Percentiles rank a stretch among this genome's conserved stretches.
These are phyloP conservation scores for Phoxinus phoxinus DNA, from an alignment of 2,113 vertebrate species.

Conservation along the genomic window DNA sequence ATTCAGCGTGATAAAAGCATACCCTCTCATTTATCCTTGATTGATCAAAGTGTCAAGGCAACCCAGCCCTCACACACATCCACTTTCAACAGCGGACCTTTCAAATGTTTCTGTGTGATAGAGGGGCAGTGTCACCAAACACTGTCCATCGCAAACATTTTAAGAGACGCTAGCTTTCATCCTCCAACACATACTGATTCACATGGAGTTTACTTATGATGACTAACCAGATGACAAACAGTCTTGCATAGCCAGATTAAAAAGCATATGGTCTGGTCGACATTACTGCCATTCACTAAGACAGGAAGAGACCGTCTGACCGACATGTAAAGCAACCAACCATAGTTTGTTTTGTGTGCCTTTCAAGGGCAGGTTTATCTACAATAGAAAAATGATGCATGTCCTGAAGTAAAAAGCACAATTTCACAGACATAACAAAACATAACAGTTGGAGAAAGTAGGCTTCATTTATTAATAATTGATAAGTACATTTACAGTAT, in stretches of 20 bases:
- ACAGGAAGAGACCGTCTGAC: neutral
- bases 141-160: constrained; percentile 21
- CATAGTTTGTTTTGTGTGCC: neutral
- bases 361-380: neutral
- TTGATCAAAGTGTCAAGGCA: constrained; percentile 54
- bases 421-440: neutral
- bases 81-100: constrained; percentile 35
- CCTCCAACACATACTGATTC: neutral
- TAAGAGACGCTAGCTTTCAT: constrained; percentile 33
- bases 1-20: constrained; percentile 42
- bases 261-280: neutral
- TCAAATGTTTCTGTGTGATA: constrained; percentile 26
- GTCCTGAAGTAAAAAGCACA: neutral
- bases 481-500: constrained; percentile 3
- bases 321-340: neutral
- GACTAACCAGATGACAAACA: neutral
- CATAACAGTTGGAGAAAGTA: neutral
- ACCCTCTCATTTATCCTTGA: constrained; percentile 47
- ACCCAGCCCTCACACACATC: constrained; percentile 1
- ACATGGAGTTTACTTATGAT: constrained; percentile 7
- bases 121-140: constrained; percentile 3
- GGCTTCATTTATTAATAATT: neutral
- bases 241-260: no score
- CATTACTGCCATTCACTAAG: neutral
- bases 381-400: neutral